These are phyloP conservation scores for Rutpela maculata DNA, from an alignment of 2,888 invertebrate genomes.

Conservation along the genomic window DNA sequence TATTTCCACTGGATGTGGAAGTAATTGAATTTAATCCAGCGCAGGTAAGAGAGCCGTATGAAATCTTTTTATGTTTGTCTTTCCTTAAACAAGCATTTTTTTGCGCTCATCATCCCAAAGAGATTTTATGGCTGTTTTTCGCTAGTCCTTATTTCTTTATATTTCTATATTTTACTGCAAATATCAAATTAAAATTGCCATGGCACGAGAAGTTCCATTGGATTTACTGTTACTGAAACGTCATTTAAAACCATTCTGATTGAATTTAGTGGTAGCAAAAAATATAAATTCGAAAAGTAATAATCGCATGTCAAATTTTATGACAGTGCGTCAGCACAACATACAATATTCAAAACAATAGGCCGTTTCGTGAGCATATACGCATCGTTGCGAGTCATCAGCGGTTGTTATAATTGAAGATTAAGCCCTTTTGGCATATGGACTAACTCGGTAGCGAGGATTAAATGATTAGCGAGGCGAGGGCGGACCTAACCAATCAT, in stretches of 20 bases:
- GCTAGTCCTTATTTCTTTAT: too few species aligned
- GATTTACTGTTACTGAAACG: neutral
- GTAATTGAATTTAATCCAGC: too few species aligned
- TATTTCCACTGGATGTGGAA: too few species aligned
- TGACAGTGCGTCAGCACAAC: slow-evolving; percentile 3
- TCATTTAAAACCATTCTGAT: neutral
- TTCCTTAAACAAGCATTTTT: too few species aligned
- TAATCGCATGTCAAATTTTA: neutral
- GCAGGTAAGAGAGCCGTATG: too few species aligned
- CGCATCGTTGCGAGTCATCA: slow-evolving; percentile 48
- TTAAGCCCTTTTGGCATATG: slow-evolving; percentile 63
- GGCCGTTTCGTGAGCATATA: slow-evolving; percentile 35
- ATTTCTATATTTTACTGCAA: too few species aligned
- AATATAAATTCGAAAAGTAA: neutral
- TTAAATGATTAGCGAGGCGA: slow-evolving; percentile 60
- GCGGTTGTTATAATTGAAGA: slow-evolving; percentile 65
- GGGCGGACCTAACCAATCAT: slow-evolving; percentile 53
- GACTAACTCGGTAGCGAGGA: slow-evolving; percentile 61
- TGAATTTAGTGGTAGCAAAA: neutral
- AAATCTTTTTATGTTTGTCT: too few species aligned
- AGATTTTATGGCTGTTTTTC: too few species aligned
- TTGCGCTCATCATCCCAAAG: too few species aligned
- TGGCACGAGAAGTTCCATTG: neutral
- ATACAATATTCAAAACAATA: slow-evolving; percentile 46
- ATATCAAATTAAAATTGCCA: neutral